Evolutionary conservation across 2,888 invertebrate species (phyloP), one percentile per base, ranked within the genome.

Genomic region (Pachliopta kotzebuea): DNA sequence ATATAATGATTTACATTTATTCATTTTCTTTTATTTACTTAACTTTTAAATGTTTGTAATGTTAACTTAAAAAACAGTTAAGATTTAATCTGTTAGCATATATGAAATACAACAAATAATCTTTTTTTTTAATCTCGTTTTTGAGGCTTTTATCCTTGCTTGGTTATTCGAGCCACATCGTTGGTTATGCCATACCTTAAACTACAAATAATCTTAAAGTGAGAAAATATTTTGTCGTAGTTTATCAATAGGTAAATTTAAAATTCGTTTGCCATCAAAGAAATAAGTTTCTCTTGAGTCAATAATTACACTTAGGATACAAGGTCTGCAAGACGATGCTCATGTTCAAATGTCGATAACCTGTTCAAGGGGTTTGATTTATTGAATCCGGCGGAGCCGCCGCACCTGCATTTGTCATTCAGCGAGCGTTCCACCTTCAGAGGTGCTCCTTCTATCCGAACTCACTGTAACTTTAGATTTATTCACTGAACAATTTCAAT

Each of bases 371-470:
- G 78, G 77, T 85, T 86, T 66, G 65, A 66, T 66, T 66, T 66
- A 66, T 66, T 66, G 85, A 86, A 75, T 74, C 71, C 68, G 70
- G 68, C 70, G 60, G 57, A 60, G 59, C 59, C 69, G 68, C 65
- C 72, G 74, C 80, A 81, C 83, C 83, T 87, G 80, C 71, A 80
- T 76, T 81, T 76, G 75, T 75, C 74, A 81, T 83, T 84, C 83
- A 74, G 68, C 68, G 61, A 68, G 69, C 76, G 79, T 76, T 69
- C 69, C 71, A 70, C 68, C 70, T 74, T 72, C 69, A 69, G 66
- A 70, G 70, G 70, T 71, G 72, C 69, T 75, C 75, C 78, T 74
- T 77, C 77, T 75, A 79, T 83, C 79, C 78, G 75, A 81, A 80
- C 74, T 81, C 71, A 70, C 20, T 69, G 71, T 70, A 71, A 74